Evolutionary conservation across 2,888 invertebrate genomes (phyloP).

Genomic region (Asteroscopus sphinx): DNA sequence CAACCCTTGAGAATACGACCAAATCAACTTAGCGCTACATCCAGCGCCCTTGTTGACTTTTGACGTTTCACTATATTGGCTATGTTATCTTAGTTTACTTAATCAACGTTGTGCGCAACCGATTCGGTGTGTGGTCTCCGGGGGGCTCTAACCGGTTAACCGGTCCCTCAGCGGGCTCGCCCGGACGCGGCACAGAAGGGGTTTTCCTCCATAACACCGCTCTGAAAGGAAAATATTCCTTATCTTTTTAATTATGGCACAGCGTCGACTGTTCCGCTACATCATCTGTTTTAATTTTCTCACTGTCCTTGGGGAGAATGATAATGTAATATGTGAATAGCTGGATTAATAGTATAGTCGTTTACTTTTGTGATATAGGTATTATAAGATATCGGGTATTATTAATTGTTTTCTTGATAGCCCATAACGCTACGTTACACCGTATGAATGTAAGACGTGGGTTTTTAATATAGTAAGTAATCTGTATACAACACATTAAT

Average conservation of each 20-base stretch:
- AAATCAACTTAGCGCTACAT: slow-evolving; percentile 87
- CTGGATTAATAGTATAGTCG: slow-evolving; percentile 49
- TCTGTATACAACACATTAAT: slow-evolving; percentile 15
- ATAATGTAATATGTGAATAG: slow-evolving; percentile 58
- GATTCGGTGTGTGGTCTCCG: slow-evolving; percentile 80
- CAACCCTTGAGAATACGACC: slow-evolving; percentile 86
- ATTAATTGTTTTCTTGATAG: slow-evolving; percentile 39
- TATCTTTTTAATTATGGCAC: slow-evolving; percentile 89
- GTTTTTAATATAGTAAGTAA: slow-evolving; percentile 6
- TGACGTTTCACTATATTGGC: slow-evolving; percentile 84
- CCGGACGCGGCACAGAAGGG: slow-evolving; percentile 71
- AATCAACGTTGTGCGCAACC: slow-evolving; percentile 84
- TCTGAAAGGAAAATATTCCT: slow-evolving; percentile 84
- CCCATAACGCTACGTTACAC: background rate
- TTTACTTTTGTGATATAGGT: slow-evolving; percentile 35
- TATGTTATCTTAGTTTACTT: slow-evolving; percentile 89
- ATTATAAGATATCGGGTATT: slow-evolving; percentile 32
- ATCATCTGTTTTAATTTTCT: slow-evolving; percentile 89
- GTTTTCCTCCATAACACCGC: slow-evolving; percentile 71
- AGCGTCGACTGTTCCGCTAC: slow-evolving; percentile 78
- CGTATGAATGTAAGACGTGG: background rate
- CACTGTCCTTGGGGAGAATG: slow-evolving; percentile 72
- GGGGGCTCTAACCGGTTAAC: slow-evolving; percentile 85
- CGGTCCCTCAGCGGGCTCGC: slow-evolving; percentile 67
- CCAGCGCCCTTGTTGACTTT: slow-evolving; percentile 88